Evolutionary conservation across 2,888 invertebrate species (phyloP), one percentile per base, ranked within the genome.

Genomic region (Zaprionus lineosus): DNA sequence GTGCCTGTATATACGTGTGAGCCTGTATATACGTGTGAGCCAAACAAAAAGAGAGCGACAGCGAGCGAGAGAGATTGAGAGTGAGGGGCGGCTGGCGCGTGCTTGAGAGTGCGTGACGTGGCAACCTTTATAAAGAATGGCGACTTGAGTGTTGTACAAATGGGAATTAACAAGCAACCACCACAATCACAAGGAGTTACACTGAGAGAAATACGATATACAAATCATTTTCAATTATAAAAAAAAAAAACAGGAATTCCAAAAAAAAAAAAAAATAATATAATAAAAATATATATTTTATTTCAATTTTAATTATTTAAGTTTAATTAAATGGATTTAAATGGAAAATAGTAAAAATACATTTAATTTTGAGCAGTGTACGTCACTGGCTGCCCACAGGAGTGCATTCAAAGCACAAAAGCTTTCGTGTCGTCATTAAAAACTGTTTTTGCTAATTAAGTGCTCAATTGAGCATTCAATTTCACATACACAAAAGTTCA

Each of bases 401-500:
- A 66, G 50, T 67, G 70, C 63, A 77, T 70, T 67, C 58, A 64
- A 67, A 62, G 65, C 51, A 81, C 67, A 81, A 83, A 78, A 78
- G 76, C 84, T 72, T 82, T 78, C 79, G 86, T 84, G 86, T 83
- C 84, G 76, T 86, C 83, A 84, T 84, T 84, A 84, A 86, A 86
- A 82, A 82, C 86, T 84, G 85, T 81, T 84, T 84, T 84, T 83
- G 86, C 86, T 86, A 83, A 86, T 84, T 84, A 84, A 86, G 84
- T 82, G 84, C 84, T 84, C 86, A 84, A 84, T 84, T 86, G 83
- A 86, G 83, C 86, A 79, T 86, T 86, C 83, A 84, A 78, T 86
- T 84, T 82, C 82, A 78, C 64, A 78, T 48, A 62, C 51, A 62
- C 55, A 65, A 48, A 64, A 21, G 21, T n/a, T 24, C 18, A 47